Conservation (phyloP, 2,113 vertebrate genomes). For the Athene cunicularia region DNA sequence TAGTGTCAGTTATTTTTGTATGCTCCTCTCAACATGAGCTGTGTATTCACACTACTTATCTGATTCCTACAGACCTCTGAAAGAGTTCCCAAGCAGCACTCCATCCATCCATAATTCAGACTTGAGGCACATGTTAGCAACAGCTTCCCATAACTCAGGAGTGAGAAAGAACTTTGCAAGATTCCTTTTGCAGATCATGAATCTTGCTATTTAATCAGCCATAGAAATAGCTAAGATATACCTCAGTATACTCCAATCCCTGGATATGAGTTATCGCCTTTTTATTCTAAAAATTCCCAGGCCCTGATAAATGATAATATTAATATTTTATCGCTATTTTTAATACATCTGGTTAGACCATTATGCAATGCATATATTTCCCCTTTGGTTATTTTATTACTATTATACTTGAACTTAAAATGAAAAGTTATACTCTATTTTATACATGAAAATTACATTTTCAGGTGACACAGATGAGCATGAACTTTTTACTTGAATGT, state of each 20-base stretch:
- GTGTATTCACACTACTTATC: neutral
- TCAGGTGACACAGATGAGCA: neutral
- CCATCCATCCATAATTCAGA: neutral
- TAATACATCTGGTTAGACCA: neutral
- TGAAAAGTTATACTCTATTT: constrained; percentile 3
- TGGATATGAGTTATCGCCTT: neutral
- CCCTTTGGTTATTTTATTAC: constrained; percentile 24
- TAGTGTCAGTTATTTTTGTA: neutral
- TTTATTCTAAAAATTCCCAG: constrained; percentile 1
- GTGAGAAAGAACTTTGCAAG: neutral
- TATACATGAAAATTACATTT: neutral
- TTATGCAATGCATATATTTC: neutral
- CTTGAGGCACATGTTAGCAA: neutral
- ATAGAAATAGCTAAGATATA: neutral
- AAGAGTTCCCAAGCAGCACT: neutral
- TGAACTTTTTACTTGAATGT: constrained; percentile 30
- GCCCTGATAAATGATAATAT: neutral
- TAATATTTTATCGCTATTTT: constrained; percentile 22
- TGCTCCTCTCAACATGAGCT: neutral
- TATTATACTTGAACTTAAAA: neutral
- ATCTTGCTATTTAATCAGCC: neutral
- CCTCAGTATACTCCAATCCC: neutral
- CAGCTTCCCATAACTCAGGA: neutral
- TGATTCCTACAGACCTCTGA: neutral
- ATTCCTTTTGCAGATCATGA: neutral